Evolutionary conservation across 2,888 invertebrate genomes (phyloP), one percentile per base, ranked within the genome.

Genomic region (Rotaria magnacalcarata): DNA sequence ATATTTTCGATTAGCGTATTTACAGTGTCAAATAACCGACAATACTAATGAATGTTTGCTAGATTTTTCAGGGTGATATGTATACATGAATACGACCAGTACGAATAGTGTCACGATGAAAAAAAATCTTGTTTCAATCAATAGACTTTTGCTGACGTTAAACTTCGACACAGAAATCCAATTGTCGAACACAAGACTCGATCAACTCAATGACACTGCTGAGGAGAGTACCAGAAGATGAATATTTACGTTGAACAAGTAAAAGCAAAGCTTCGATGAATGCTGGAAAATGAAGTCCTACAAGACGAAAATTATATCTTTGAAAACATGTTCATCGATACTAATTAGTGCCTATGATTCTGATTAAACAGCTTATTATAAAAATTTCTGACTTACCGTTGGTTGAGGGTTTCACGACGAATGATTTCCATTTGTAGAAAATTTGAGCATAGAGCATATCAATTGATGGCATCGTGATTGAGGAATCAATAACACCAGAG

Each of bases 361-460:
- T 21, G 5, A 21, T 5, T 54, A 54, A 21, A 54, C 4, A 54
- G 7, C 19, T 2, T 19, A 6, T 0, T 54, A 19, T 56, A 24
- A 0, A 3, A 7, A 24, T 24, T 24, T 56, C 6, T 27, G 47
- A n/a, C 14, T 14, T 80, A 80, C 80, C 80, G 24, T 21, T 5
- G 6, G 24, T 2, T 21, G 75, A 8, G 11, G 43, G 7, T 14
- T 16, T 8, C 4, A 19, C 11, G 6, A 47, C 24, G 24, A 80
- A 47, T 80, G 43, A 21, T 43, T 80, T 43, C 84, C 84, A 84
- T 84, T 84, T 84, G 27, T 52, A 52, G 47, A 54, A 6, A n/a
- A 84, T 54, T 54, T 84, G 84, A 24, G 24, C n/a, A 27, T 84
- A 84, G 11, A 84, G 27, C 27, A 84, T 84, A 54, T 84, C 84